Conservation (phyloP, 2,797 vertebrate genomes). For the Euthynnus affinis region DNA sequence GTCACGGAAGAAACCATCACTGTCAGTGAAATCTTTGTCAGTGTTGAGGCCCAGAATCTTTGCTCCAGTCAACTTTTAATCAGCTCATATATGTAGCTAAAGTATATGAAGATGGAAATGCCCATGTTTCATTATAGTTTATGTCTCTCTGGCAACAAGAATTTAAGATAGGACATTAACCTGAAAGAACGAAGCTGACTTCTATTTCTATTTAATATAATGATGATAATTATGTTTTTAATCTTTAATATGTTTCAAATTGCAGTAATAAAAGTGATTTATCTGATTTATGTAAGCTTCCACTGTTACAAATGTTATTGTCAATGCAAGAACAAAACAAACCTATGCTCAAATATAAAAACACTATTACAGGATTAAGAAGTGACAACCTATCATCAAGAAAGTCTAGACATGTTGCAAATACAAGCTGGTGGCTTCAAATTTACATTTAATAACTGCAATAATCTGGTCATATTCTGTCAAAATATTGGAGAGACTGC, state of each 20-base stretch:
- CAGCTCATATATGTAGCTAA: background rate
- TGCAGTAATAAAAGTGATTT: background rate
- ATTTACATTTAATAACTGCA: slow-evolving; percentile 22
- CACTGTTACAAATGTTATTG: background rate
- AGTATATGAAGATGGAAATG: background rate
- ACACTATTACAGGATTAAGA: background rate
- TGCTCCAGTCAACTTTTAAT: background rate
- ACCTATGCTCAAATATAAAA: slow-evolving; percentile 4
- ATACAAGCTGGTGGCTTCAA: slow-evolving; percentile 21
- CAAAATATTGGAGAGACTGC: slow-evolving; percentile 14
- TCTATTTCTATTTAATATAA: background rate
- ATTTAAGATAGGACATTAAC: background rate
- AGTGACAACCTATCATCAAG: slow-evolving; percentile 48
- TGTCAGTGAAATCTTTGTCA: background rate
- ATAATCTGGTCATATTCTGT: slow-evolving; percentile 20
- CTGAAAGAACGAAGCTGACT: background rate
- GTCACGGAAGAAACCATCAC: background rate
- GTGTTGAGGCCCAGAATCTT: background rate
- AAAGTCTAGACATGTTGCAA: slow-evolving; percentile 44
- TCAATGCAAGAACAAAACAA: slow-evolving; percentile 1
- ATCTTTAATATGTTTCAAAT: background rate
- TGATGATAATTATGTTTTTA: background rate
- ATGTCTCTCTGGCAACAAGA: background rate
- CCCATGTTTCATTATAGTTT: background rate
- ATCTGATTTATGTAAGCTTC: background rate